phyloP scores from a whole-genome alignment of 2,888 invertebrate species.

The Lepidocyrtoides sp. region DNA sequence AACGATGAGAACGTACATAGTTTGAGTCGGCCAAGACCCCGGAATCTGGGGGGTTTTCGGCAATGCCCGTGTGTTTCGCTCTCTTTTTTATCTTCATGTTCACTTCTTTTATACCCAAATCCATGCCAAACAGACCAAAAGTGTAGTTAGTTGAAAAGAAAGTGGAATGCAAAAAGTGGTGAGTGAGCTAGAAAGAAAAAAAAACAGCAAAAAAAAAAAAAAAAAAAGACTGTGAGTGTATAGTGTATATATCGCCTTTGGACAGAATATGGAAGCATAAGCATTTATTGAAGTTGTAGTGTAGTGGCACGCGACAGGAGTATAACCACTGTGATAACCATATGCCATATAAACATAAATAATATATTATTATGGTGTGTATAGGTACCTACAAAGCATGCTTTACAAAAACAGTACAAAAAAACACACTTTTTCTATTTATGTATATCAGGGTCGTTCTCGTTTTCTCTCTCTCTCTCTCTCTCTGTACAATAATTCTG shows the following conservation, averaged over 20 bases:
- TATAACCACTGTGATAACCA: constrained; percentile 63
- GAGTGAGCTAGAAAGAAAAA: constrained; percentile 39
- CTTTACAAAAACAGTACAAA: constrained; percentile 13
- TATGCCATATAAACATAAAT: constrained; percentile 61
- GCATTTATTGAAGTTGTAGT: constrained; percentile 36
- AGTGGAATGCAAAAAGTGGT: constrained; percentile 68
- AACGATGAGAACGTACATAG: constrained; percentile 27
- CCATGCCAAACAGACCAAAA: constrained; percentile 61
- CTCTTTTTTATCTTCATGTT: constrained; percentile 40
- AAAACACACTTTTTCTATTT: background rate
- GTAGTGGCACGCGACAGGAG: constrained; percentile 78
- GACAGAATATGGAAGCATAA: constrained; percentile 21
- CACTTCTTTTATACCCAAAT: constrained; percentile 51
- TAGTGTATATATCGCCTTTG: constrained; percentile 35
- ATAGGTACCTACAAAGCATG: constrained; percentile 1
- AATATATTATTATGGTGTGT: constrained; percentile 28
- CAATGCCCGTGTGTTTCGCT: constrained; percentile 59
- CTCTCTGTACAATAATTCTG: no score
- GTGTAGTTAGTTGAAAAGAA: constrained; percentile 54
- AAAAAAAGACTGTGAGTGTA: constrained; percentile 39
- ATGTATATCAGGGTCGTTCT: constrained; percentile 54
- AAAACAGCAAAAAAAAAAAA: background rate
- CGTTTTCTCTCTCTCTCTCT: constrained; percentile 24
- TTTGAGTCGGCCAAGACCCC: constrained; percentile 77
- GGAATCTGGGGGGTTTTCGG: constrained; percentile 78